Evolutionary conservation across 2,888 invertebrate genomes (phyloP).

Genomic region (Leptopterna dolabrata): DNA sequence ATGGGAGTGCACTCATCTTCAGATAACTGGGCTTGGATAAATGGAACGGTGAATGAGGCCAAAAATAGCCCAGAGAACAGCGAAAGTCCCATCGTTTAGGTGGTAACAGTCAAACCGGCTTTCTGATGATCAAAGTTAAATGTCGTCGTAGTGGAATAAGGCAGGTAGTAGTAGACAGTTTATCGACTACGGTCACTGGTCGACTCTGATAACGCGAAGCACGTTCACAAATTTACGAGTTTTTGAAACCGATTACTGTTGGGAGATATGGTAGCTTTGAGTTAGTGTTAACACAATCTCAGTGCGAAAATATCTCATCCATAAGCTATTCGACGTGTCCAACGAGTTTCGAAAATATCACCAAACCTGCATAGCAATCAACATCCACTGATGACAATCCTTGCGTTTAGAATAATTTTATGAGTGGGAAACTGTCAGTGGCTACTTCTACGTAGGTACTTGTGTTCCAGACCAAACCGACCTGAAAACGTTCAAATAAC

Average conservation of each 20-base stretch:
- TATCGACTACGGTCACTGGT: neutral
- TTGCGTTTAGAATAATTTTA: too few relatives aligned
- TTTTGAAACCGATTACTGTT: neutral
- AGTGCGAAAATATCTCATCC: too few relatives aligned
- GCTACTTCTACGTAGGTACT: too few relatives aligned
- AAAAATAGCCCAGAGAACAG: neutral
- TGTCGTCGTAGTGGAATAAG: neutral
- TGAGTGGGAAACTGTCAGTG: too few relatives aligned
- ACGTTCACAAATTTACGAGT: neutral
- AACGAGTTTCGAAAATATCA: too few relatives aligned
- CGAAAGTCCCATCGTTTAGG: neutral
- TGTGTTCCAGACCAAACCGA: too few relatives aligned
- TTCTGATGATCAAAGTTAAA: neutral
- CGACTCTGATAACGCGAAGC: neutral
- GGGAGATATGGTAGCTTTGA: too few relatives aligned
- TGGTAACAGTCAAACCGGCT: neutral
- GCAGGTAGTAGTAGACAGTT: neutral
- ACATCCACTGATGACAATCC: too few relatives aligned
- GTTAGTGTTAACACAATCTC: too few relatives aligned
- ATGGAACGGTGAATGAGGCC: neutral
- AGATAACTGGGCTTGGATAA: neutral
- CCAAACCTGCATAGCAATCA: too few relatives aligned
- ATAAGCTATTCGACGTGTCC: too few relatives aligned
- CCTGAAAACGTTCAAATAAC: too few relatives aligned
- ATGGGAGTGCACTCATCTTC: neutral